These are phyloP conservation scores for Allophyes oxyacanthae DNA, from an alignment of 2,888 invertebrate genomes.

Conservation along the genomic window DNA sequence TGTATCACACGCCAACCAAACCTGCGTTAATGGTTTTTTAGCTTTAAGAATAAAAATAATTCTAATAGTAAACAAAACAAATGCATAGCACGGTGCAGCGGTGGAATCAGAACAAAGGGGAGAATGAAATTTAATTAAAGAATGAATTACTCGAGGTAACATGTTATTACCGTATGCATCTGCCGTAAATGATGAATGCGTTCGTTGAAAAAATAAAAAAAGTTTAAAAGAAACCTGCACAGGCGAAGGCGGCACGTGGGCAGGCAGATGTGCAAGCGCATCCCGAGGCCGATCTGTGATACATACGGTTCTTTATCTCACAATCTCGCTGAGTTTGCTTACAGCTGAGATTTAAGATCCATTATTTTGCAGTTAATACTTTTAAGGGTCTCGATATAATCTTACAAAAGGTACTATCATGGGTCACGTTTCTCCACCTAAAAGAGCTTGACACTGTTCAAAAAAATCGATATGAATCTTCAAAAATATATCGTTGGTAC, in stretches of 20 bases:
- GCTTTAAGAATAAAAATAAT: slow-evolving; percentile 55
- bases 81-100: slow-evolving; percentile 67
- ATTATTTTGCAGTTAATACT: slow-evolving; percentile 75
- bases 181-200: slow-evolving; percentile 84
- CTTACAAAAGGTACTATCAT: slow-evolving; percentile 54
- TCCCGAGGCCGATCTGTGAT: slow-evolving; percentile 68
- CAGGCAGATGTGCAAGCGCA: slow-evolving; percentile 85
- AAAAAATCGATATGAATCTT: slow-evolving; percentile 43
- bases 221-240: slow-evolving; percentile 78
- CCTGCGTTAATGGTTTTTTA: slow-evolving; percentile 56
- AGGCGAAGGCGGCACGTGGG: slow-evolving; percentile 86
- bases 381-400: slow-evolving; percentile 66
- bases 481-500: slow-evolving; percentile 19
- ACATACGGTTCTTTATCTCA: slow-evolving; percentile 76
- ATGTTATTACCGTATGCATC: slow-evolving; percentile 83
- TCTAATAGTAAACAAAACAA: slow-evolving; percentile 62
- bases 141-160: slow-evolving; percentile 76
- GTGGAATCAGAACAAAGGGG: slow-evolving; percentile 65
- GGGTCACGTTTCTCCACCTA: slow-evolving; percentile 44
- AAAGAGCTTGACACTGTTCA: slow-evolving; percentile 44
- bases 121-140: slow-evolving; percentile 81
- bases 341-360: slow-evolving; percentile 78
- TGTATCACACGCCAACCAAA: slow-evolving; percentile 63
- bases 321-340: slow-evolving; percentile 73
- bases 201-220: slow-evolving; percentile 76